These are phyloP conservation scores for Bombus breviceps DNA, from an alignment of 1,140 invertebrate genomes.

Conservation along the genomic window DNA sequence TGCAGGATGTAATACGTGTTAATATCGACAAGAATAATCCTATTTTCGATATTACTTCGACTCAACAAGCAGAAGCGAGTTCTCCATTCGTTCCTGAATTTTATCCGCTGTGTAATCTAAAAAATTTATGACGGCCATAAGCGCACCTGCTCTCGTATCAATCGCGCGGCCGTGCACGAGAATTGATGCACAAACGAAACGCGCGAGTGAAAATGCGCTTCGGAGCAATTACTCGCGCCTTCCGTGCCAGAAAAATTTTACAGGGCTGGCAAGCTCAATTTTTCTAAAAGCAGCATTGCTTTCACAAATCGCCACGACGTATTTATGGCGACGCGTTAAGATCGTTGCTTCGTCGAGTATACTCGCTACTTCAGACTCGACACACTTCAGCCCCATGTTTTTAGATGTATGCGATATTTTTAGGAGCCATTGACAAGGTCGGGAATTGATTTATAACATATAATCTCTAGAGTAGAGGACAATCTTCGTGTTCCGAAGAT, in stretches of 20 bases:
- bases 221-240: constrained; percentile 18
- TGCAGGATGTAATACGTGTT: neutral
- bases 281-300: constrained; percentile 20
- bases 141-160: constrained; percentile 30
- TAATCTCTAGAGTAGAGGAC: constrained; percentile 40
- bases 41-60: neutral
- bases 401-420: constrained; percentile 54
- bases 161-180: constrained; percentile 6
- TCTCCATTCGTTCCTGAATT: neutral
- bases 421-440: constrained; percentile 62
- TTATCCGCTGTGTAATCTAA: constrained; percentile 5
- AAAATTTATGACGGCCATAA: constrained; percentile 12
- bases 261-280: neutral
- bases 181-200: constrained; percentile 19
- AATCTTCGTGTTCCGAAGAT: constrained; percentile 11
- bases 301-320: constrained; percentile 64
- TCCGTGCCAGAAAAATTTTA: neutral
- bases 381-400: constrained; percentile 12
- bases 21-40: neutral
- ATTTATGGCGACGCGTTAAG: constrained; percentile 60
- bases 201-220: neutral
- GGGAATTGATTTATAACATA: constrained; percentile 61
- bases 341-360: neutral
- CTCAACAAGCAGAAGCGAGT: neutral
- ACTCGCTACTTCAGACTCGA: neutral